phyloP scores from a whole-genome alignment of 2,797 vertebrate species.

The Centroberyx gerrardi region DNA sequence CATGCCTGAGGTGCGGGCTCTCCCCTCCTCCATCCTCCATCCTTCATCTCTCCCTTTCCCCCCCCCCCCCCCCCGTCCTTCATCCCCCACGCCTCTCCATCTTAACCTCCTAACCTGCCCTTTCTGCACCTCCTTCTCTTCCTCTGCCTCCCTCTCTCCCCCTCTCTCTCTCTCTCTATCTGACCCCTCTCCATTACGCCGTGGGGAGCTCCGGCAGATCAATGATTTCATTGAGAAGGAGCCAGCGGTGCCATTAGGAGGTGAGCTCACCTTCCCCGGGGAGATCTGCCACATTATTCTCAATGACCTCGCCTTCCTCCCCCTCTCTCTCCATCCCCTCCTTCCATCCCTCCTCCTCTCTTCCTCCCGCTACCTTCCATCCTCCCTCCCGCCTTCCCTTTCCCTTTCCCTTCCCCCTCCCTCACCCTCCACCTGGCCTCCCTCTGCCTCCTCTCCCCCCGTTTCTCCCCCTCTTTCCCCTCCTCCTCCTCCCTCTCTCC shows the following conservation, averaged over 20 bases:
- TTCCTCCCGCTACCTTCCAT: background rate
- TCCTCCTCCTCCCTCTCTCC: constrained; percentile 42
- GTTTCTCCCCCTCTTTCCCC: constrained; percentile 32
- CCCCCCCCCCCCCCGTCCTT: background rate
- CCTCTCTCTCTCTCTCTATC: constrained; percentile 21
- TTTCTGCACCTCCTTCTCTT: constrained; percentile 30
- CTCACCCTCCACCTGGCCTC: constrained; percentile 1
- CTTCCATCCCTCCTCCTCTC: constrained; percentile 29
- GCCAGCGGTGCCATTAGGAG: constrained; percentile 83
- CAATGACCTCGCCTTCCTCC: constrained; percentile 76
- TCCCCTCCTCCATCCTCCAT: background rate
- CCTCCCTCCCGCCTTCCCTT: background rate
- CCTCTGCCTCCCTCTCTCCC: background rate
- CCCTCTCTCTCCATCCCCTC: constrained; percentile 31
- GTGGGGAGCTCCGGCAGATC: constrained; percentile 71
- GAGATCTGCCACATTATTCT: constrained; percentile 76
- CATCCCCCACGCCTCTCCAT: background rate
- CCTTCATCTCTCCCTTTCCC: background rate
- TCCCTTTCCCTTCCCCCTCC: constrained; percentile 35
- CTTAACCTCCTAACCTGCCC: constrained; percentile 55
- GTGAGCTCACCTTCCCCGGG: constrained; percentile 85
- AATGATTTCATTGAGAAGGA: constrained; percentile 87
- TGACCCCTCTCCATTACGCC: constrained; percentile 74
- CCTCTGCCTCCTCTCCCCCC: constrained; percentile 41
- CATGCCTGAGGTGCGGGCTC: constrained; percentile 13